Conservation (phyloP, 1,140 invertebrate species). For the Drosophila santomea region DNA sequence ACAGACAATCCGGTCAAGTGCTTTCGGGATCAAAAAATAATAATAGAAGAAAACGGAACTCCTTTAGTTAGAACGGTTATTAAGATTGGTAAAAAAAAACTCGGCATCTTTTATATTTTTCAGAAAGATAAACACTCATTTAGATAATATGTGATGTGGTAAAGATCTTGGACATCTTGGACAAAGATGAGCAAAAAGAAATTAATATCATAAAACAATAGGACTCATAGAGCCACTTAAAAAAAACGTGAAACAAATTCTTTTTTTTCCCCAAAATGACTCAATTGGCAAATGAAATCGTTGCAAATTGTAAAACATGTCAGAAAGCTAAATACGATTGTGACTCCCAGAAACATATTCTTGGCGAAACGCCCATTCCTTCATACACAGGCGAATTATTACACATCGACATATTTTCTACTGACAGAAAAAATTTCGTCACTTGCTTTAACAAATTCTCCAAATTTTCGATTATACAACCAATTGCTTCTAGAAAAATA, state of each 20-base stretch:
- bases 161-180: too few species aligned
- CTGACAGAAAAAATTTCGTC: neutral
- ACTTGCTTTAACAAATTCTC: neutral
- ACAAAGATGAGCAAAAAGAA: neutral
- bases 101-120: neutral
- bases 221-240: too few species aligned
- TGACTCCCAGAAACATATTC: neutral
- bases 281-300: neutral
- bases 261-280: neutral
- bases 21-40: neutral
- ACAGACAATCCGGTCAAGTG: neutral
- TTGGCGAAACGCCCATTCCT: neutral
- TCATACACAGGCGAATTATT: neutral
- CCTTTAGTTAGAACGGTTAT: neutral
- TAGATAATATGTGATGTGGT: too few species aligned
- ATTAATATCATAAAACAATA: neutral
- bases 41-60: neutral
- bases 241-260: neutral
- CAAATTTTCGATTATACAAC: conserved; percentile 1
- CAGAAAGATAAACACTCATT: too few species aligned
- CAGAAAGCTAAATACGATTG: neutral
- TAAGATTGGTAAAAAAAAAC: neutral
- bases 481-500: neutral
- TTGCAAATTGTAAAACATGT: neutral
- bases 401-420: neutral